phyloP scores from a whole-genome alignment of 2,797 vertebrate species.

The Muscicapa striata region DNA sequence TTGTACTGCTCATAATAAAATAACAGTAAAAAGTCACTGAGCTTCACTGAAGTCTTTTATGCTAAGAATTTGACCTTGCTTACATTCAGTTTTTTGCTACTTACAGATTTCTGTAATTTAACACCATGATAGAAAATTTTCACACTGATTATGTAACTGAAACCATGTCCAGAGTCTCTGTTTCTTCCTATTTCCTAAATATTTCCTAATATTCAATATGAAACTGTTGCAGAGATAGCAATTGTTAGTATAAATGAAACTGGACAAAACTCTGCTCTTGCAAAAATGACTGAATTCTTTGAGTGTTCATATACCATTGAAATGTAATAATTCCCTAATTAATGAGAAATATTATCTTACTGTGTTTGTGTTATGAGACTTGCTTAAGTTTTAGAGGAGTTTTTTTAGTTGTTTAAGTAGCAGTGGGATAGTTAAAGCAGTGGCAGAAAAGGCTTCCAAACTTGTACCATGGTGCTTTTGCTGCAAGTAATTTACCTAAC shows the following conservation, averaged over 20 bases:
- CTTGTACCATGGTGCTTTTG: neutral
- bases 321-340: neutral
- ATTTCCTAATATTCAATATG: neutral
- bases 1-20: neutral
- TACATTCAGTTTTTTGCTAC: neutral
- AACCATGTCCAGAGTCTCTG: neutral
- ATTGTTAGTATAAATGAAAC: neutral
- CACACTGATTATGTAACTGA: neutral
- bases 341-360: neutral
- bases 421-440: neutral
- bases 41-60: neutral
- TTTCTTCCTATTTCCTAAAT: neutral
- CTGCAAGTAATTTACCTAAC: neutral
- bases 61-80: neutral
- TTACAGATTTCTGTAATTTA: neutral
- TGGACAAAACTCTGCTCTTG: neutral
- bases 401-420: neutral
- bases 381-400: neutral
- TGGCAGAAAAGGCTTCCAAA: neutral
- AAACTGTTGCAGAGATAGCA: neutral
- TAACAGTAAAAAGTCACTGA: neutral
- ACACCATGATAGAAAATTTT: neutral
- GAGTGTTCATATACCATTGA: neutral
- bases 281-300: neutral
- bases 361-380: neutral